These are phyloP conservation scores for Cuniculus paca DNA, from an alignment of 2,797 vertebrate species.

Conservation along the genomic window DNA sequence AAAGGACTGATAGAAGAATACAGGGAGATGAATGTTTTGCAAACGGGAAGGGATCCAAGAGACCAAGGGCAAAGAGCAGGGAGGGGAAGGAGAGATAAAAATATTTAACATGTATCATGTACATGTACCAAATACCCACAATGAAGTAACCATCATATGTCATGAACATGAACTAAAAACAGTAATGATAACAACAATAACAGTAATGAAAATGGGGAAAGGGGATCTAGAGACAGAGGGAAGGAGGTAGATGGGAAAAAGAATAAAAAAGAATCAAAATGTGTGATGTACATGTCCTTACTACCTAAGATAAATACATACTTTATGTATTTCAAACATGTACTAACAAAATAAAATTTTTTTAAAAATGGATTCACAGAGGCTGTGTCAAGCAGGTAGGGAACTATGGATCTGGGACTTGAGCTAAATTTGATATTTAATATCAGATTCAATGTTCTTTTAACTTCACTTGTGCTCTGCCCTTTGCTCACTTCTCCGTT, in stretches of 20 bases:
- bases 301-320: background rate
- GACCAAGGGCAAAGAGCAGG: background rate
- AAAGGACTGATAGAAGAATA: background rate
- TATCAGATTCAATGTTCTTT: background rate
- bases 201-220: background rate
- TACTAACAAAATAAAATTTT: background rate
- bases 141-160: background rate
- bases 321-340: background rate
- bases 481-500: background rate
- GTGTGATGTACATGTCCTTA: background rate
- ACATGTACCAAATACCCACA: background rate
- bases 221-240: background rate
- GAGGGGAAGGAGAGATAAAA: background rate
- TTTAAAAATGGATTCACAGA: background rate
- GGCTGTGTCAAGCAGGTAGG: background rate
- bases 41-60: background rate
- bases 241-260: background rate
- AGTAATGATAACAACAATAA: background rate
- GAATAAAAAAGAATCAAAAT: background rate
- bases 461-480: background rate
- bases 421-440: background rate
- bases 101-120: background rate
- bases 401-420: background rate
- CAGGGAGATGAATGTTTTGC: background rate
- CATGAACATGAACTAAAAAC: background rate